phyloP scores from a whole-genome alignment of 1,140 invertebrate species.

The Brachystomella parvula region DNA sequence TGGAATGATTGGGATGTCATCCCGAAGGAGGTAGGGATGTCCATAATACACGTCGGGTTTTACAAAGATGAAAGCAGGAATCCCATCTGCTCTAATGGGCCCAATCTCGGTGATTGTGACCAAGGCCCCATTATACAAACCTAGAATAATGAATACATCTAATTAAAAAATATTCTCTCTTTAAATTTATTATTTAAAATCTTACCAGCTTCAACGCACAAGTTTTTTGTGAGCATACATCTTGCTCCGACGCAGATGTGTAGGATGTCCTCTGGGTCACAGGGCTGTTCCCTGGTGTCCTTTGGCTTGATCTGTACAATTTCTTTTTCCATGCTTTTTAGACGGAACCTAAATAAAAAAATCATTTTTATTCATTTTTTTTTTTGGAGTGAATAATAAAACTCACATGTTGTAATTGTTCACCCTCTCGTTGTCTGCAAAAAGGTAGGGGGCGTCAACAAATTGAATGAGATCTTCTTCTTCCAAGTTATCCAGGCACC shows the following conservation, averaged over 20 bases:
- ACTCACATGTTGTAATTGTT: not conserved
- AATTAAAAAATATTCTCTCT: too few relatives aligned
- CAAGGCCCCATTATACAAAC: not conserved
- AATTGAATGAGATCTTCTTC: not conserved
- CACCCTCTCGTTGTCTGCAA: not conserved
- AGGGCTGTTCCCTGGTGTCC: not conserved
- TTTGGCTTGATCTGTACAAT: not conserved
- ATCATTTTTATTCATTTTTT: not conserved
- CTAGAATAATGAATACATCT: not conserved
- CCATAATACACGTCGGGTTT: not conserved
- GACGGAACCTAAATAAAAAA: not conserved
- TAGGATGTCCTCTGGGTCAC: not conserved
- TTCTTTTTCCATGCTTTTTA: not conserved
- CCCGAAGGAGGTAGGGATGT: not conserved
- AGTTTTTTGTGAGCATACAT: not conserved
- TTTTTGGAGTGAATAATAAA: not conserved
- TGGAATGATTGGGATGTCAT: not conserved
- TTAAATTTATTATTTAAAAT: not conserved
- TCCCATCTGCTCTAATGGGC: not conserved
- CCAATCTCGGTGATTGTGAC: not conserved
- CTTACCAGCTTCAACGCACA: not conserved
- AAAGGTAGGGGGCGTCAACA: not conserved
- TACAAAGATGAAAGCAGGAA: not conserved
- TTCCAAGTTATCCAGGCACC: not conserved
- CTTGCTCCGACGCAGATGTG: not conserved